Base-by-base conservation (phyloP, 2,797 vertebrate genomes). In the Oreortyx pictus region DNA sequence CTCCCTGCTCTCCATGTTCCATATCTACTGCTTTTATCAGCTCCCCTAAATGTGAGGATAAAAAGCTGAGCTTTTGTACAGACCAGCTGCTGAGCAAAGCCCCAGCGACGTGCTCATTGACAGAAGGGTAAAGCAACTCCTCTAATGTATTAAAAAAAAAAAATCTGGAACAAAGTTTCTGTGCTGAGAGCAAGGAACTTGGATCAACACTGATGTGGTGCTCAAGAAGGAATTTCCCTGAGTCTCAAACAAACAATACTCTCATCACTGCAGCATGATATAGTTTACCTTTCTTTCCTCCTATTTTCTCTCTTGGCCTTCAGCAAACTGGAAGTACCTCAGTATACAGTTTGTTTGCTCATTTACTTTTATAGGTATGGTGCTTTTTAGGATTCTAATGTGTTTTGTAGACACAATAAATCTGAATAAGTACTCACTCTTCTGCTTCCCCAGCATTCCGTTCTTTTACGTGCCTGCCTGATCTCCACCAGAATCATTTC, bases 341-440 rank as follows among this genome's bases (percentile, higher is more conserved):
- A 83, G 44, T 6, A 67, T 13, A 67, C 33, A 25, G 50, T 33
- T 88, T 78, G 31, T 91, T 91, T 83, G 43, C 47, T 93, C 73
- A 54, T 89, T 74, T 64, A 27, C 23, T 82, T 92, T 89, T 78
- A 88, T 25, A 59, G 27, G 27, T 41, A 52, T 10, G 33, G 31
- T 37, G 19, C 1, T 37, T 92, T 88, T 70, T 66, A 89, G 50
- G 62, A 67, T 25, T 56, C 12, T 76, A 67, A 56, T 41, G 79
- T 47, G 35, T 52, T 86, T 91, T 82, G 50, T 49, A 86, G 71
- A 24, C 23, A 33, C 46, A 76, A 71, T 84, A 82, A 84, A 82
- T 93, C 85, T 84, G 74, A 90, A 29, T 66, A 88, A 90, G 56
- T 54, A 79, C 76, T 83, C 94, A 79, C 60, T 67, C 68, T 50